Evolutionary conservation across 2,888 invertebrate genomes (phyloP), one percentile per base, ranked within the genome.

Genomic region (Spialia ferax): DNA sequence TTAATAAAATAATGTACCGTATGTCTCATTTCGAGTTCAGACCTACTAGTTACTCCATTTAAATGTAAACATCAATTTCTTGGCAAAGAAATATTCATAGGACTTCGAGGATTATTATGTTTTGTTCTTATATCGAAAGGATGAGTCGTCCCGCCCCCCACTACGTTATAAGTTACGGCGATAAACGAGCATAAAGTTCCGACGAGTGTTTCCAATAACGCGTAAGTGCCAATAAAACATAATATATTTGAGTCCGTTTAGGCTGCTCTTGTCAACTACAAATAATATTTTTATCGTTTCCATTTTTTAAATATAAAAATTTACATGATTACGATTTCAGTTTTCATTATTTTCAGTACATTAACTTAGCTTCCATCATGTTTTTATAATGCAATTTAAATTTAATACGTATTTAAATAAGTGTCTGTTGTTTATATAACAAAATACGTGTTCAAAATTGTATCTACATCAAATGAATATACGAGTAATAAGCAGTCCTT

Each of bases 211-310:
- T 67, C 61, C 66, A 67, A 67, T 67, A 67, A 67, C 61, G 55
- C 66, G 66, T 67, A 55, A 67, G 60, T 61, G 55, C 55, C 66
- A 61, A 67, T 67, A 61, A 61, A 67, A 67, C 55, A 67, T 67
- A 67, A 67, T 67, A 55, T 66, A 67, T 66, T 29, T 66, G 52
- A 54, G 66, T 62, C 66, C 52, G 52, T 26, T 26, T 26, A 50
- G 59, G 38, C n/a, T 42, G 38, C 15, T 13, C 8, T 29, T 15
- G 22, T n/a, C 56, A 20, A 32, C 56, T 56, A 32, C 20, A 35
- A 56, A 56, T 18, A 55, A 55, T 32, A 55, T 55, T 18, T 15
- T 52, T 26, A n/a, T n/a, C 18, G 42, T 42, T 18, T 18, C 18
- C 42, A 15, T n/a, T n/a, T n/a, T n/a, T n/a, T n/a, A n/a, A n/a